A percentile compares a stretch with the other conserved stretches of the same genome.
These are phyloP conservation scores for Neosalanx taihuensis DNA, from an alignment of 2,797 vertebrate genomes.

Conservation along the genomic window DNA sequence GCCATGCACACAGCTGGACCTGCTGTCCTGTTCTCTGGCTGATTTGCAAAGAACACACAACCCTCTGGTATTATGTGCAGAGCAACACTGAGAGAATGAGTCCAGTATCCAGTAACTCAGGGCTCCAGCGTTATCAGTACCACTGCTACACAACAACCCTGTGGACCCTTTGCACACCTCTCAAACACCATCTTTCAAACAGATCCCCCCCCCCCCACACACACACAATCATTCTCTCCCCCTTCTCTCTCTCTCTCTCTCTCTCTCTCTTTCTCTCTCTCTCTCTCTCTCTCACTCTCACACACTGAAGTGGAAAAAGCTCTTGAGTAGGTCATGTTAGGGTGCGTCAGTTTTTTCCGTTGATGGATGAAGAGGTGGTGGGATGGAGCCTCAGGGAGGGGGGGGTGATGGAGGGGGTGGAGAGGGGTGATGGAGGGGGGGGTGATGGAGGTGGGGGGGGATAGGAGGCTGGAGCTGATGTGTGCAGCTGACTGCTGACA, in stretches of 20 bases:
- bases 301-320: conserved; percentile 67
- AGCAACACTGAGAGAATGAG: too few relatives aligned
- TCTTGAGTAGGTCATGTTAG: conserved; percentile 69
- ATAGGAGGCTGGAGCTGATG: conserved; percentile 16
- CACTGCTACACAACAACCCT: too few relatives aligned
- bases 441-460: conserved; percentile 52
- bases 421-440: conserved; percentile 63
- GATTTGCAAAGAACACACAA: not conserved
- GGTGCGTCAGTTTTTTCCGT: conserved; percentile 70
- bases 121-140: not conserved
- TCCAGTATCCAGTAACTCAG: not conserved
- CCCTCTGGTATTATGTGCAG: not conserved
- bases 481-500: conserved; percentile 62
- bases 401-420: conserved; percentile 59
- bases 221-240: too few relatives aligned
- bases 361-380: not conserved
- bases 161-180: not conserved
- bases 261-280: not conserved
- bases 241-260: too few relatives aligned
- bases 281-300: conserved; percentile 19
- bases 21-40: not conserved
- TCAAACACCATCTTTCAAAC: conserved; percentile 17
- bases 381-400: not conserved
- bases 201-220: conserved; percentile 19
- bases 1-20: not conserved